Base-by-base conservation (phyloP, 1,140 invertebrate genomes). In the Papilio polytes region DNA sequence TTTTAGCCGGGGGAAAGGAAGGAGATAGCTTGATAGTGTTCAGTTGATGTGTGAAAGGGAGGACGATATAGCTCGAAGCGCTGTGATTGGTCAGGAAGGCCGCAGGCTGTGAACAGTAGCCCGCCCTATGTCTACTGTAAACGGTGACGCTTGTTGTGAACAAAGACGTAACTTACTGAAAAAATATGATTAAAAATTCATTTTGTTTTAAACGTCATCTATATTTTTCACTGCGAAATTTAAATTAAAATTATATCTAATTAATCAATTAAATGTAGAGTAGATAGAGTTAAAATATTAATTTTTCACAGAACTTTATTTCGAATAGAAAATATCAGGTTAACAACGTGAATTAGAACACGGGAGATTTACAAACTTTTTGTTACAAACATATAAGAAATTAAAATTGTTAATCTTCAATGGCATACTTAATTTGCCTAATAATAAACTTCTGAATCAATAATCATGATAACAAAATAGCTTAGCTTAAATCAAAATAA, bases 11-110 rank as follows among this genome's bases (percentile, higher is more conserved):
- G 92, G 93, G 93, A 91, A 89, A 83, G 74, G 88, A 94, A 85
- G 83, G 86, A 83, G 91, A 94, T 84, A 82, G 83, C 74, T 76
- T 81, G 80, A 94, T 94, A 82, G 83, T 85, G 80, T 79, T 86
- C 84, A 83, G 51, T 26, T 56, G 48, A 81, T 18, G 88, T 81
- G 84, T 44, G 84, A 92, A 80, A 53, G 88, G 80, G 91, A 94
- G 66, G 80, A 88, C 7, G 82, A 93, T 90, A 95, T 95, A 92
- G 93, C 93, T 95, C 91, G 88, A 87, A 95, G 93, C 92, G 92
- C 92, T 95, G 93, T 94, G 93, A 95, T 95, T 95, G 93, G 92
- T 95, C 93, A 94, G 93, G 92, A 95, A 94, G 92, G 93, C 93
- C 93, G 91, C 93, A 93, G 93, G 93, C 93, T 90, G 92, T 95